phyloP scores from a whole-genome alignment of 2,113 vertebrate genomes.

The Brienomyrus longianalis region DNA sequence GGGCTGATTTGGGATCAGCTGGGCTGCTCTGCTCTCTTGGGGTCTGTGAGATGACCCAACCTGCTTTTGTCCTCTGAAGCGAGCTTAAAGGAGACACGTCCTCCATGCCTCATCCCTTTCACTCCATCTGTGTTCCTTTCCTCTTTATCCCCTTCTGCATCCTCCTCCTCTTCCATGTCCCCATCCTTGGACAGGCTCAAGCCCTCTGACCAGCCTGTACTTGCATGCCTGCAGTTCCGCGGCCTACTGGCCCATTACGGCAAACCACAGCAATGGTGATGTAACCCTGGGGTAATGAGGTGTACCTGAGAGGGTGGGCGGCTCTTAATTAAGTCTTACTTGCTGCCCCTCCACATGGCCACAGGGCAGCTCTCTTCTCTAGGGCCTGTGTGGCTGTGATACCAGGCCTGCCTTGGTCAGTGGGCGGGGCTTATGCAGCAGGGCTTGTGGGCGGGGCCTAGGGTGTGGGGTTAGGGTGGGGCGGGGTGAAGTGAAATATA shows the following conservation, averaged over 20 bases:
- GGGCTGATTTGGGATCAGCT: not conserved
- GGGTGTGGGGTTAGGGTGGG: too few relatives aligned
- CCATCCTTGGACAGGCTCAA: not conserved
- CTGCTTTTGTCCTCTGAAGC: not conserved
- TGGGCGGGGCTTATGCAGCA: not conserved
- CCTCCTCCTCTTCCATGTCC: not conserved
- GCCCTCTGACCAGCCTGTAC: not conserved
- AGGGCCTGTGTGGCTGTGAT: not conserved
- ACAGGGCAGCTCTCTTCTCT: not conserved
- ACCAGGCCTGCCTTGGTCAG: not conserved
- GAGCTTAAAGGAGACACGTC: not conserved
- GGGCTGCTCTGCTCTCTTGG: not conserved
- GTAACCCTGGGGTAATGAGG: not conserved
- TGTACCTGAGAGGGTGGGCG: not conserved
- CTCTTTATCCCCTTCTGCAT: not conserved
- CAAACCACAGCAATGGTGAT: not conserved
- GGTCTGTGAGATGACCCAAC: not conserved
- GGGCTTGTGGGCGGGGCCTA: not conserved
- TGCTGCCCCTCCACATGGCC: not conserved
- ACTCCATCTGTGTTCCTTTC: not conserved
- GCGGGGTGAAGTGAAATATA: not conserved
- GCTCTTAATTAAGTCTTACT: not conserved
- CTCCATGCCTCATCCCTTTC: not conserved
- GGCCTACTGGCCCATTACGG: not conserved
- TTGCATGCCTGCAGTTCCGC: not conserved